phyloP scores from a whole-genome alignment of 2,888 invertebrate species.

The Lycaena phlaeas region DNA sequence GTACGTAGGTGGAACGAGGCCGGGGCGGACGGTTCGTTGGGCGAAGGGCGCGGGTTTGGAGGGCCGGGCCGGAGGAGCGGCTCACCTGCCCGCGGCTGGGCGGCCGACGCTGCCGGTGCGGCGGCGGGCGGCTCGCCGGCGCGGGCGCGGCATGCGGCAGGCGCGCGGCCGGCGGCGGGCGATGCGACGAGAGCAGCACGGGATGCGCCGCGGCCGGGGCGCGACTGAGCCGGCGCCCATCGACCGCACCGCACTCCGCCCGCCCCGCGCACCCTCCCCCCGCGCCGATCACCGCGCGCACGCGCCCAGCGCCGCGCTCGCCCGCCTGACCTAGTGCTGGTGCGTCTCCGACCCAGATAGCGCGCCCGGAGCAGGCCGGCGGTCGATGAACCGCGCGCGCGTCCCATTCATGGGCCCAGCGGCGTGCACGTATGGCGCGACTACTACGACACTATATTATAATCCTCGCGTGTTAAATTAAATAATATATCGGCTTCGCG shows the following conservation, averaged over 20 bases:
- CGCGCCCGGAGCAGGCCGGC: slow-evolving; percentile 17
- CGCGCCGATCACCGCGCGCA: slow-evolving; percentile 20
- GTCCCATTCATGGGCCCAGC: slow-evolving; percentile 10
- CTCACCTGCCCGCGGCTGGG: slow-evolving; percentile 32
- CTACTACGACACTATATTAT: no score
- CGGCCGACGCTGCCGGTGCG: slow-evolving; percentile 38
- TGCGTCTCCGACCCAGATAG: slow-evolving; percentile 16
- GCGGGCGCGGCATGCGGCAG: slow-evolving; percentile 40
- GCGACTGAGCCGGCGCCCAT: slow-evolving; percentile 39
- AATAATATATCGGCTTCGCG: no score
- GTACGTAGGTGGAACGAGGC: no score
- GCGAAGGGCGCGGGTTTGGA: no score
- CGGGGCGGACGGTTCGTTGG: no score
- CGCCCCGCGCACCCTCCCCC: slow-evolving; percentile 23
- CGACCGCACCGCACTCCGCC: slow-evolving; percentile 20
- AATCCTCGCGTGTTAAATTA: no score
- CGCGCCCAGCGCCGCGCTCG: slow-evolving; percentile 25
- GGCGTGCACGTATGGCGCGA: neutral
- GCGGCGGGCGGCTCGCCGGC: slow-evolving; percentile 33
- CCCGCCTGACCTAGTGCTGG: slow-evolving; percentile 18
- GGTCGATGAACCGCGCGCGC: slow-evolving; percentile 19
- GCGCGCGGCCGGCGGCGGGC: no score
- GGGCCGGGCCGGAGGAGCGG: slow-evolving; percentile 9
- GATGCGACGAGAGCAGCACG: slow-evolving; percentile 36
- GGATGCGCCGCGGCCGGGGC: slow-evolving; percentile 42